Evolutionary conservation across 1,140 invertebrate genomes (phyloP).

Genomic region (Eueides isabella): DNA sequence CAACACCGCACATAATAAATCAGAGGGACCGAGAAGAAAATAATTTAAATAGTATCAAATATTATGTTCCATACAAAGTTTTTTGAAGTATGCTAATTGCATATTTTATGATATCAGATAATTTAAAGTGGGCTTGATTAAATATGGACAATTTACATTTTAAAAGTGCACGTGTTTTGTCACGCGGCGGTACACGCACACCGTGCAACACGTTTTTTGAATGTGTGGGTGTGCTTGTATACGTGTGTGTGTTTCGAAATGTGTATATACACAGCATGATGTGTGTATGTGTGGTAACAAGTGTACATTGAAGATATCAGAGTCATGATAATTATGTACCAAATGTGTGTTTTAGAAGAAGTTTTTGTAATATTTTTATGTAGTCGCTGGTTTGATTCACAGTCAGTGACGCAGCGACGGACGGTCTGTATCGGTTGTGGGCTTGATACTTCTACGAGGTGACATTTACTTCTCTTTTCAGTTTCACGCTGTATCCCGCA

Average conservation of each 20-base stretch:
- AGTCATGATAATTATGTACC: neutral
- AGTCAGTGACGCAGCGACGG: no score
- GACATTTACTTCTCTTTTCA: no score
- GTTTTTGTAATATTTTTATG: no score
- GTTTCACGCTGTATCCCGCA: no score
- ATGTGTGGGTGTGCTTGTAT: neutral
- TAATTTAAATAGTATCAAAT: no score
- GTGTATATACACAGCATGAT: neutral
- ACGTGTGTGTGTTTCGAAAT: neutral
- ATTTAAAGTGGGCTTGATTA: neutral
- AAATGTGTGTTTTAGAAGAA: neutral
- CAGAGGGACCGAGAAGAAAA: no score
- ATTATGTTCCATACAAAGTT: neutral
- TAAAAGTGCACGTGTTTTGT: neutral
- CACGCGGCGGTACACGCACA: constrained; percentile 1
- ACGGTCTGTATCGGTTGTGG: no score
- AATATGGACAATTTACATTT: neutral
- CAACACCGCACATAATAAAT: no score
- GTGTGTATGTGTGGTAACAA: neutral
- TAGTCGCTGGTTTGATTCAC: no score
- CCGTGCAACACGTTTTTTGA: neutral
- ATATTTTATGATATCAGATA: neutral
- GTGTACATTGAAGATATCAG: neutral
- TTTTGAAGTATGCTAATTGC: neutral
- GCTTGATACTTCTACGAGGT: no score